phyloP scores from a whole-genome alignment of 2,797 vertebrate species.

The Ciconia nigra region DNA sequence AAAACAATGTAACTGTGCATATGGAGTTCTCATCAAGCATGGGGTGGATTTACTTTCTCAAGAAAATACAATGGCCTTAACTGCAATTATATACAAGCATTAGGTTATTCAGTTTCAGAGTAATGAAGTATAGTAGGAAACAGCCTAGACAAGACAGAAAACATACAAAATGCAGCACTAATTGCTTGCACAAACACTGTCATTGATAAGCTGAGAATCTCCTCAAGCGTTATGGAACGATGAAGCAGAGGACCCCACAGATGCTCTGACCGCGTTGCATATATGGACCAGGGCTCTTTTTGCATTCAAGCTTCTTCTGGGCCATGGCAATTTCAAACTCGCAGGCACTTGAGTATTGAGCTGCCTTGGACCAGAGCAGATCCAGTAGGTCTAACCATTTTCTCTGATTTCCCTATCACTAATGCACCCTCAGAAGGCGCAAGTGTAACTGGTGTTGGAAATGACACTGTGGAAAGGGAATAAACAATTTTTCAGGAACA shows the following conservation, averaged over 20 bases:
- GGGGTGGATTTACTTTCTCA: neutral
- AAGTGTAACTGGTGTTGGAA: neutral
- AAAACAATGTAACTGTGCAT: neutral
- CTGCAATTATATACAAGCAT: neutral
- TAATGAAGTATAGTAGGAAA: neutral
- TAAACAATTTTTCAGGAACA: neutral
- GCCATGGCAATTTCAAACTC: neutral
- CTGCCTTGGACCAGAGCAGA: neutral
- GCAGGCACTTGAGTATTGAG: neutral
- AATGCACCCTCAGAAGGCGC: neutral
- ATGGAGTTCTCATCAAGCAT: neutral
- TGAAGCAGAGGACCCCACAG: neutral
- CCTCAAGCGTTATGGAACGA: neutral
- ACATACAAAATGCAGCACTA: neutral
- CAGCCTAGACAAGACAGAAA: neutral
- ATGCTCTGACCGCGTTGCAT: neutral
- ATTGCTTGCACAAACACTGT: neutral
- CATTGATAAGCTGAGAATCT: neutral
- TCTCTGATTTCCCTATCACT: neutral
- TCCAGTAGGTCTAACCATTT: neutral
- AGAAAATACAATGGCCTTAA: neutral
- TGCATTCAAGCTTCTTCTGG: neutral
- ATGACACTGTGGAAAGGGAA: neutral
- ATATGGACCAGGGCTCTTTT: neutral
- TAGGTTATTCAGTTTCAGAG: neutral